phyloP scores from a whole-genome alignment of 1,140 invertebrate species.

The Phymorhynchus buccinoides region DNA sequence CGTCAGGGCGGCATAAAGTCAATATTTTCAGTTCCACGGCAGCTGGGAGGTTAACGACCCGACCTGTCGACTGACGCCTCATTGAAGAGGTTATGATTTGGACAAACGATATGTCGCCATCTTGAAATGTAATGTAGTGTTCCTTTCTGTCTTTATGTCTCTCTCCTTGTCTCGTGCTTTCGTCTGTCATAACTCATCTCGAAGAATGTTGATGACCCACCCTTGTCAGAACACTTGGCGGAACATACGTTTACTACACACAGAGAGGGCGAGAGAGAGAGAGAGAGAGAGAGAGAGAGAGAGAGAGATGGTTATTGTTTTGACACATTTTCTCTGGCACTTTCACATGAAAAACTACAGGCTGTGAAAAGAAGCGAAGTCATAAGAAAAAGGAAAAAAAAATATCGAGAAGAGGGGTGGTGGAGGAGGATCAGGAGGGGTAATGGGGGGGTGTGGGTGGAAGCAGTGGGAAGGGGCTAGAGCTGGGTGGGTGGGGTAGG shows the following conservation, averaged over 20 bases:
- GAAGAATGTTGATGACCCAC: background rate
- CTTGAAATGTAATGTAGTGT: background rate
- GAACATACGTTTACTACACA: too few species aligned
- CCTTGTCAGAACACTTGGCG: background rate
- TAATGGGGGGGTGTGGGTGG: too few species aligned
- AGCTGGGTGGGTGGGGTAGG: too few species aligned
- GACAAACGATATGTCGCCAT: background rate
- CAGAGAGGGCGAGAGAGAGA: background rate
- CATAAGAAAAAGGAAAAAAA: background rate
- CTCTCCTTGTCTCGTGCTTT: background rate
- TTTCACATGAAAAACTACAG: background rate
- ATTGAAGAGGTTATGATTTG: background rate
- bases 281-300: background rate
- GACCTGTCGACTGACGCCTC: background rate
- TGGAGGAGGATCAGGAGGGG: too few species aligned
- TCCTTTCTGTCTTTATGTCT: background rate
- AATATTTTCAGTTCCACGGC: background rate
- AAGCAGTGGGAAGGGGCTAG: too few species aligned
- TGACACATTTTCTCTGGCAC: background rate
- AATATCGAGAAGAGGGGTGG: too few species aligned
- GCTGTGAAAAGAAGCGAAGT: background rate
- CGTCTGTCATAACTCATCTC: background rate
- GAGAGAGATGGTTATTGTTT: background rate
- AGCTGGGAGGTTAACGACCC: background rate
- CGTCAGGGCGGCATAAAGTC: background rate